phyloP scores from a whole-genome alignment of 2,888 invertebrate species.

The Ferdinandea cuprea region DNA sequence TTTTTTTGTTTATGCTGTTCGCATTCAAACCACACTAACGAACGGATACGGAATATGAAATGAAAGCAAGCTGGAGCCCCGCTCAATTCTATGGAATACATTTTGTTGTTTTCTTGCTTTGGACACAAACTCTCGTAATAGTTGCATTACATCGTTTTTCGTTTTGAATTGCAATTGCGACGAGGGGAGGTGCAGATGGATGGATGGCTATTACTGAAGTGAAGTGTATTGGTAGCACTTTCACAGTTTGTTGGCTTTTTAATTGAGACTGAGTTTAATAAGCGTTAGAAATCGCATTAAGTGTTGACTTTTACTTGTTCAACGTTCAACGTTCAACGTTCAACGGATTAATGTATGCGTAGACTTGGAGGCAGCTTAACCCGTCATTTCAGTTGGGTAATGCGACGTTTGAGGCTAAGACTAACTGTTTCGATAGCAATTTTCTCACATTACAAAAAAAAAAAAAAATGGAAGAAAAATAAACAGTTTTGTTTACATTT shows the following conservation, averaged over 20 bases:
- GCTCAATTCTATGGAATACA: constrained; percentile 23
- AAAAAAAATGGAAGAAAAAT: too few species aligned
- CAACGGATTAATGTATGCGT: neutral
- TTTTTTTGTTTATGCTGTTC: too few species aligned
- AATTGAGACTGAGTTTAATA: constrained; percentile 26
- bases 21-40: constrained; percentile 9
- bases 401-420: neutral
- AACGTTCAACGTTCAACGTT: too few species aligned
- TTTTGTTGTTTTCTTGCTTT: constrained; percentile 21
- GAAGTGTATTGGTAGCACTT: constrained; percentile 64
- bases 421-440: neutral
- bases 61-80: constrained; percentile 25
- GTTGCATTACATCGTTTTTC: constrained; percentile 31
- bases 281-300: constrained; percentile 4
- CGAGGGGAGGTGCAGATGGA: constrained; percentile 20
- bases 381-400: neutral
- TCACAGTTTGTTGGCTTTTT: constrained; percentile 40
- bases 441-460: neutral
- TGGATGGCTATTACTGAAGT: too few species aligned
- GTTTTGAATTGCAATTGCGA: too few species aligned
- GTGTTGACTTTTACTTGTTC: constrained; percentile 50
- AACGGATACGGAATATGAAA: constrained; percentile 36
- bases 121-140: constrained; percentile 21
- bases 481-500: neutral
- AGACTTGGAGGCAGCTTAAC: neutral